Base-by-base conservation (phyloP, 1,140 invertebrate species). In the Drosophila littoralis region DNA sequence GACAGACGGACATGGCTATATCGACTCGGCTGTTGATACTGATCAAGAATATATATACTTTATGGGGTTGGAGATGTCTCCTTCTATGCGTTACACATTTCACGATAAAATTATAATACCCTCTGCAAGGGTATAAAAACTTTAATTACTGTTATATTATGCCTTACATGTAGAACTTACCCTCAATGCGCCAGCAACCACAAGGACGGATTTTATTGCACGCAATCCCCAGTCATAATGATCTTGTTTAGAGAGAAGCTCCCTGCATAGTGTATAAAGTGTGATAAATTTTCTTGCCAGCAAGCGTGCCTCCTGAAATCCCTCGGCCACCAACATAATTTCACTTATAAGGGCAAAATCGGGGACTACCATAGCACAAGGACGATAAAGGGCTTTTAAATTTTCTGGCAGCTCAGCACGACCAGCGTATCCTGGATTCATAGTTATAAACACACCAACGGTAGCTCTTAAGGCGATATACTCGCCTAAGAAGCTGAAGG, bases 221-320 rank as follows among this genome's bases (percentile, higher is more conserved):
- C 98, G 93, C 32, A 98, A 93, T 45, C 97, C 97, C 97, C 97
- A 98, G 93, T 98, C 97, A 81, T 98, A 98, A 92, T 98, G 97
- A 91, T 98, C 97, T 91, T 98, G 97, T 92, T 98, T 98, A 2
- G 97, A 98, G 1, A 98, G 93, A 46, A 98, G 92, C 91, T 98
- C 97, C 75, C 95, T 95, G 92, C 97, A 98, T 54, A 98, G 92
- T 0, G 95, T 97, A 91, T 98, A 98, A 0, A 98, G 93, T 0
- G 97, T 98, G 72, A 98, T 97, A 92, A 98, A 98, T 92, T 98
- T 98, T 64, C 97, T 94, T n/a, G 97, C 97, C 36, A 98, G 92
- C 1, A 97, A 92, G 77, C 96, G 94, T 7, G 97, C 97, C 73
- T 98, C 97, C 78, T 97, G 95, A 91, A 98, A 98, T 35, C 97